phyloP scores from a whole-genome alignment of 1,140 invertebrate species.

The Ceratina japonica region DNA sequence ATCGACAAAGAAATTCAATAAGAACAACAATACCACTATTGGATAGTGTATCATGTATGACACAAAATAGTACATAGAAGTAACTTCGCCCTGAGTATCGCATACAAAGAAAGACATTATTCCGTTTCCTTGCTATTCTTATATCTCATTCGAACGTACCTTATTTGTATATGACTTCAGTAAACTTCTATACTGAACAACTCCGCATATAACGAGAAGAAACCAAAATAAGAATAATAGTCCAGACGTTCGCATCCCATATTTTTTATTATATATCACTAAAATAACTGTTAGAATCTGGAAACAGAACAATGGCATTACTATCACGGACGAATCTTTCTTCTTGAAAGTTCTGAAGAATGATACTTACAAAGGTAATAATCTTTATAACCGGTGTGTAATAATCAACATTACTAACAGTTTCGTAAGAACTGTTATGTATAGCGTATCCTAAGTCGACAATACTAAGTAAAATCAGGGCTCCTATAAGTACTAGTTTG shows the following conservation, averaged over 20 bases:
- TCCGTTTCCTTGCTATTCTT: not conserved
- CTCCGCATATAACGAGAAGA: conserved; percentile 84
- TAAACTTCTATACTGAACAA: conserved; percentile 87
- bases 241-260: conserved; percentile 92
- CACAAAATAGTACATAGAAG: conserved; percentile 82
- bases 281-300: conserved; percentile 86
- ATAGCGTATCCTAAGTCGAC: conserved; percentile 83
- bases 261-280: conserved; percentile 88
- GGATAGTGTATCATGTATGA: conserved; percentile 92
- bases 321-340: not conserved
- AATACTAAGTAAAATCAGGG: conserved; percentile 83
- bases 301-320: conserved; percentile 75
- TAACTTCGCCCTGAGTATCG: conserved; percentile 61
- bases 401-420: conserved; percentile 84
- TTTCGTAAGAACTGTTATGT: conserved; percentile 75
- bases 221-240: conserved; percentile 94
- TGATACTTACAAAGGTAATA: conserved; percentile 87
- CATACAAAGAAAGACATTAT: not conserved
- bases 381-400: conserved; percentile 88
- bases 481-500: conserved; percentile 86
- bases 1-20: conserved; percentile 92
- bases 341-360: not conserved
- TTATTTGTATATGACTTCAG: conserved; percentile 74
- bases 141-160: conserved; percentile 51
- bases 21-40: conserved; percentile 84